phyloP scores from a whole-genome alignment of 2,888 invertebrate species.

The Napeogenes inachia region DNA sequence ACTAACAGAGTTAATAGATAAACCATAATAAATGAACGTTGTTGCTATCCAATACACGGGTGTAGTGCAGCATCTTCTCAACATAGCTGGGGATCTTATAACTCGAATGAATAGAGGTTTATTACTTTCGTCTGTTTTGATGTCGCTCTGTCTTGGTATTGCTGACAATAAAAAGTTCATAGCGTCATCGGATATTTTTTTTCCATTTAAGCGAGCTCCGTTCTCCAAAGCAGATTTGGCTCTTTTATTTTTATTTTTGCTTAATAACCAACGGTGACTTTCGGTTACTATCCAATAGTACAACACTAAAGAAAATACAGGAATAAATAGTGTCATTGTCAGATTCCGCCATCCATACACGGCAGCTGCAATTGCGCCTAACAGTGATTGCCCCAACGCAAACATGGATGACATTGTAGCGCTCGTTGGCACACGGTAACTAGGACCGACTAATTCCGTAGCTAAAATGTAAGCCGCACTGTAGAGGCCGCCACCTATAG shows the following conservation, averaged over 20 bases:
- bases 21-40: slow-evolving; percentile 87
- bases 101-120: slow-evolving; percentile 58
- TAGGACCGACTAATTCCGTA: slow-evolving; percentile 86
- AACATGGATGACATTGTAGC: slow-evolving; percentile 83
- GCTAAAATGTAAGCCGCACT: slow-evolving; percentile 76
- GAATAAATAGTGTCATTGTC: slow-evolving; percentile 81
- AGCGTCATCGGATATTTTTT: slow-evolving; percentile 65
- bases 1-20: slow-evolving; percentile 85
- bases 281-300: slow-evolving; percentile 84
- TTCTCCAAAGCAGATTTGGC: slow-evolving; percentile 78
- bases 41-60: slow-evolving; percentile 88
- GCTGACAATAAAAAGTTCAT: slow-evolving; percentile 56
- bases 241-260: slow-evolving; percentile 79
- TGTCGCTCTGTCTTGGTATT: slow-evolving; percentile 45
- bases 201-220: slow-evolving; percentile 80
- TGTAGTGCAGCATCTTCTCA: slow-evolving; percentile 80
- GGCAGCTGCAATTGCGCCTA: slow-evolving; percentile 82
- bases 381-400: slow-evolving; percentile 82
- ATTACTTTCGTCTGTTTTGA: slow-evolving; percentile 32
- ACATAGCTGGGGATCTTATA: slow-evolving; percentile 71
- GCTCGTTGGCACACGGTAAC: slow-evolving; percentile 83
- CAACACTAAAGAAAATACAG: slow-evolving; percentile 79
- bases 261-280: slow-evolving; percentile 86
- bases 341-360: slow-evolving; percentile 83
- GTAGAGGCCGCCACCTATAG: slow-evolving; percentile 64